Percentiles rank a stretch among this genome's conserved stretches.
Evolutionary conservation across 1,140 invertebrate species (phyloP).

Genomic region (Bombus difficillimus): DNA sequence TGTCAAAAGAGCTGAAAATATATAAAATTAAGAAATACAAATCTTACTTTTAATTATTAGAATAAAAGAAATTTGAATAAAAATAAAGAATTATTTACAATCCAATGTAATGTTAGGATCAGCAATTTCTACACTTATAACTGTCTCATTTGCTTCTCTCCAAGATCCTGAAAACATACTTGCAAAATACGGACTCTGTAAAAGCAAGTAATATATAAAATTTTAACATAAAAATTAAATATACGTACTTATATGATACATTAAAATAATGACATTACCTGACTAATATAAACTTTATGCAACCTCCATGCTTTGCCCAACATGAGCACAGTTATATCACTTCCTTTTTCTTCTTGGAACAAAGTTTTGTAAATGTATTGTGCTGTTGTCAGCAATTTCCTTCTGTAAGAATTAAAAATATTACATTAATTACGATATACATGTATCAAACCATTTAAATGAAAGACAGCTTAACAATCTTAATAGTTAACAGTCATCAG

Average conservation of each 20-base stretch:
- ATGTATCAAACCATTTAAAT: neutral
- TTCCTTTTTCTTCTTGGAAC: conserved; percentile 90
- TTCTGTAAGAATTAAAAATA: conserved; percentile 80
- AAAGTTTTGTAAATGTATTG: conserved; percentile 92
- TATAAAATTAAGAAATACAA: neutral
- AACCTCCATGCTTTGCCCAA: conserved; percentile 89
- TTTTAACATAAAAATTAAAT: conserved; percentile 1
- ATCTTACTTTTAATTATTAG: neutral
- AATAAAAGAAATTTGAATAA: conserved; percentile 7
- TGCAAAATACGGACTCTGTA: conserved; percentile 90
- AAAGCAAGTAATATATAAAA: conserved; percentile 38
- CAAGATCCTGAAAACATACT: conserved; percentile 94
- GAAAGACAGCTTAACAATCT: neutral
- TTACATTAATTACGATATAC: neutral
- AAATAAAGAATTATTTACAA: conserved; percentile 80
- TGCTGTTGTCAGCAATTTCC: conserved; percentile 88
- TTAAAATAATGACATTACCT: conserved; percentile 77
- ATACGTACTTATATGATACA: neutral
- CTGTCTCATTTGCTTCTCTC: conserved; percentile 88
- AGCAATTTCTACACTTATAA: conserved; percentile 88
- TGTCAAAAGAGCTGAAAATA: conserved; percentile 85
- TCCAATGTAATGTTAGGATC: conserved; percentile 90
- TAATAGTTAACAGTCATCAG: too few species aligned
- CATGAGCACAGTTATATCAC: conserved; percentile 89
- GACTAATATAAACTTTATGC: conserved; percentile 91